phyloP scores from a whole-genome alignment of 2,888 invertebrate genomes.

The Scaptomyza flava region DNA sequence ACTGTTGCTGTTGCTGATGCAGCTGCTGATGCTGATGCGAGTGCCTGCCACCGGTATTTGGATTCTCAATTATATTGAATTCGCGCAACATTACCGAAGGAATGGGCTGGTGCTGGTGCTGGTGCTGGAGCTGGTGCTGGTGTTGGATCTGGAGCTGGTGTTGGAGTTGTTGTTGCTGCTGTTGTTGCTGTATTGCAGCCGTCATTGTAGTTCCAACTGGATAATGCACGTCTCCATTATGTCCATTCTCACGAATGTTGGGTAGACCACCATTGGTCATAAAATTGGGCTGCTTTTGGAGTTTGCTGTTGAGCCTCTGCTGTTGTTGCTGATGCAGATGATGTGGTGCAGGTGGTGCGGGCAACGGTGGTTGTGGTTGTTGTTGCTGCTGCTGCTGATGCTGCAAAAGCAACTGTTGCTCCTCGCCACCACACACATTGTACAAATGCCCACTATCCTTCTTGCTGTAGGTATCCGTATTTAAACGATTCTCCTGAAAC shows the following conservation, averaged over 20 bases:
- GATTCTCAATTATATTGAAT: constrained; percentile 85
- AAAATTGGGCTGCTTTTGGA: constrained; percentile 81
- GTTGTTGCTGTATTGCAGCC: constrained; percentile 34
- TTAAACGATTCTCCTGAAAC: constrained; percentile 82
- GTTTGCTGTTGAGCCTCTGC: constrained; percentile 81
- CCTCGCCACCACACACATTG: constrained; percentile 75
- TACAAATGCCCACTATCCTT: constrained; percentile 80
- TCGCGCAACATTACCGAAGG: constrained; percentile 86
- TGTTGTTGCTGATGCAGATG: constrained; percentile 83
- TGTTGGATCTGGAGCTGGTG: constrained; percentile 55
- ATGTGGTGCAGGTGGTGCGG: constrained; percentile 64
- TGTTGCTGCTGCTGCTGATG: constrained; percentile 67
- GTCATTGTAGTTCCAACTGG: constrained; percentile 23
- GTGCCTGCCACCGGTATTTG: constrained; percentile 82
- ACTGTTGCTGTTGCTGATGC: constrained; percentile 25
- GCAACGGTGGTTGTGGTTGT: constrained; percentile 42
- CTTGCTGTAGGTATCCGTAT: constrained; percentile 82
- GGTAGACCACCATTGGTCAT: constrained; percentile 83
- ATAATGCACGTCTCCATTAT: constrained; percentile 56
- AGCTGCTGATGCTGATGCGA: constrained; percentile 47
- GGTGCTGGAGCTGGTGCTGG: constrained; percentile 51
- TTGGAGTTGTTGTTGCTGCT: constrained; percentile 56
- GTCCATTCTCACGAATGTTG: constrained; percentile 82
- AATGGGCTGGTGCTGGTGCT: constrained; percentile 78
- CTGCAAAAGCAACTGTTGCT: constrained; percentile 77